phyloP scores from a whole-genome alignment of 1,140 invertebrate genomes.

The Drosophila albomicans region DNA sequence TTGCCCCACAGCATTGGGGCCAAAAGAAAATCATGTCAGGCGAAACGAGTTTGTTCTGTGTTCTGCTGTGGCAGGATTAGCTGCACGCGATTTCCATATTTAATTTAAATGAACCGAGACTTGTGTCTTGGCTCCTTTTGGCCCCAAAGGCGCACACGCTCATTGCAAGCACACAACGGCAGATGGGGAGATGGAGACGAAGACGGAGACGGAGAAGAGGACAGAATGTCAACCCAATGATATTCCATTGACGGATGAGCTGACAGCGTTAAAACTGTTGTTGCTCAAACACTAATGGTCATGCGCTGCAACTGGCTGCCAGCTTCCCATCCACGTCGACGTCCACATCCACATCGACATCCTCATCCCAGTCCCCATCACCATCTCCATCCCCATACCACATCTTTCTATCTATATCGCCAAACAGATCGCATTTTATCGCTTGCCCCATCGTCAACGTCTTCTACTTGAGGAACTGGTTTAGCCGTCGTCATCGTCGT shows the following conservation, averaged over 20 bases:
- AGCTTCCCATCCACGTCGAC: neutral
- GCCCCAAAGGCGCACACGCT: slow-evolving; percentile 64
- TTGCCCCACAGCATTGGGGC: slow-evolving; percentile 39
- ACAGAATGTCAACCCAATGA: slow-evolving; percentile 82
- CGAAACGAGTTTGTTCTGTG: slow-evolving; percentile 41
- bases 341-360: neutral
- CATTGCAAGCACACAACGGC: slow-evolving; percentile 9
- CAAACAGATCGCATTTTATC: slow-evolving; percentile 62
- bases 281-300: slow-evolving; percentile 84
- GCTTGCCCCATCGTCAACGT: slow-evolving; percentile 39
- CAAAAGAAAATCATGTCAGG: slow-evolving; percentile 70
- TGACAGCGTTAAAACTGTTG: slow-evolving; percentile 85
- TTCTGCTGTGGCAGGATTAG: slow-evolving; percentile 66
- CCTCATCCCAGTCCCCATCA: neutral
- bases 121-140: slow-evolving; percentile 19
- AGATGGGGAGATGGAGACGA: slow-evolving; percentile 5
- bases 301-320: slow-evolving; percentile 46
- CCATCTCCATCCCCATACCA: slow-evolving; percentile 1
- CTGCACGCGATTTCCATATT: slow-evolving; percentile 83
- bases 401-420: slow-evolving; percentile 37
- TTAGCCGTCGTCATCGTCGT: neutral
- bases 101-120: slow-evolving; percentile 77
- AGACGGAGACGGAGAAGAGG: slow-evolving; percentile 44
- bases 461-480: slow-evolving; percentile 43
- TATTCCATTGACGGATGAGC: slow-evolving; percentile 85